Percentiles rank a stretch among this genome's conserved stretches.
Conservation (phyloP, 2,797 vertebrate species). For the Mastacembelus armatus region DNA sequence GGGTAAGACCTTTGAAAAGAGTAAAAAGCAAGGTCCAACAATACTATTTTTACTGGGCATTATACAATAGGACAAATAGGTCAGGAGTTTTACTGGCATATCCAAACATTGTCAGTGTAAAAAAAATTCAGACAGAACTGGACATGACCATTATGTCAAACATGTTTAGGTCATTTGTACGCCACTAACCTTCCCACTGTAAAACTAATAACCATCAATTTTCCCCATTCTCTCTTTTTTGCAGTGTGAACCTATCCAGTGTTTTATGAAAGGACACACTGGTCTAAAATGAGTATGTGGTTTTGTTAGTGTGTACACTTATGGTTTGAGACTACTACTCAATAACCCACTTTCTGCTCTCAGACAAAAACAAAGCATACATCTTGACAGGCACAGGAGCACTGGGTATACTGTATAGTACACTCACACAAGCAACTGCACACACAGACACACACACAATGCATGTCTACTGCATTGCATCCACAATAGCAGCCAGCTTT, state of each 20-base stretch:
- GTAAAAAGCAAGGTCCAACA: too few relatives aligned
- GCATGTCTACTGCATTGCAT: conserved; percentile 24
- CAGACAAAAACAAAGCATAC: conserved; percentile 52
- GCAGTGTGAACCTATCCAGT: conserved; percentile 36
- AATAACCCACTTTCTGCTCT: conserved; percentile 53
- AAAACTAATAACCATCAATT: conserved; percentile 1
- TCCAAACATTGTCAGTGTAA: conserved; percentile 2
- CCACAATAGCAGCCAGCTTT: conserved; percentile 53
- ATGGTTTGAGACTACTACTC: conserved; percentile 17
- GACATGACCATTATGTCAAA: conserved; percentile 18
- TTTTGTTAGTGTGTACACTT: background rate
- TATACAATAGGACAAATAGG: background rate
- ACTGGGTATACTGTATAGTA: conserved; percentile 11
- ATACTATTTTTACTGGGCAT: conserved; percentile 4
- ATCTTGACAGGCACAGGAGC: conserved; percentile 29
- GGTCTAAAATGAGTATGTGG: conserved; percentile 22
- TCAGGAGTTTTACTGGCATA: background rate
- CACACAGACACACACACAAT: conserved; percentile 8
- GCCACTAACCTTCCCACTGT: background rate
- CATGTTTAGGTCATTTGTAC: conserved; percentile 25
- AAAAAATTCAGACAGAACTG: conserved; percentile 7
- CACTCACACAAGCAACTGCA: background rate
- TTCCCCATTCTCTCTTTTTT: conserved; percentile 2
- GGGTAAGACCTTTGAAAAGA: too few relatives aligned
- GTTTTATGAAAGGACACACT: conserved; percentile 65